Conservation (phyloP, 2,888 invertebrate species). For the Philopedon plagiatum region DNA sequence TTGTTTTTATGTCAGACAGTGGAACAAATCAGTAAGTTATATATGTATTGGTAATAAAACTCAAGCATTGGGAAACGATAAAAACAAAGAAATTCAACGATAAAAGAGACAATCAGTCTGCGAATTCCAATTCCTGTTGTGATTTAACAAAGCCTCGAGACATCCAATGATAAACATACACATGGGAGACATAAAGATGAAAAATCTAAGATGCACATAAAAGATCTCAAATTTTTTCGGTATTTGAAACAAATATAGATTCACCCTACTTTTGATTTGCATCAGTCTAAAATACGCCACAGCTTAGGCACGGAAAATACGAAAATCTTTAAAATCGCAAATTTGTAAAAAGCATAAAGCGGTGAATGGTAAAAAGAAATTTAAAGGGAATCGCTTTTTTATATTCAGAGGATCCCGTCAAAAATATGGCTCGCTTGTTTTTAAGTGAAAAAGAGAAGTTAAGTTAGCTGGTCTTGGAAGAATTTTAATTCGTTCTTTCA, state of each 20-base stretch:
- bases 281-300: conserved; percentile 12
- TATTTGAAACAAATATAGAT: conserved; percentile 22
- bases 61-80: conserved; percentile 9
- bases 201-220: conserved; percentile 16
- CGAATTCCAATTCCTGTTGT: conserved; percentile 15
- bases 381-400: conserved; percentile 9
- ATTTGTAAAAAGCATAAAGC: neutral
- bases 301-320: neutral
- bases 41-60: conserved; percentile 3
- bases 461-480: neutral
- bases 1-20: neutral
- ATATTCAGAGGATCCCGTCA: conserved; percentile 16
- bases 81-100: conserved; percentile 1
- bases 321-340: conserved; percentile 24
- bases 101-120: conserved; percentile 8
- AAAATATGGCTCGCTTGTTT: conserved; percentile 4
- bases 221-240: conserved; percentile 9
- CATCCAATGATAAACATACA: conserved; percentile 22
- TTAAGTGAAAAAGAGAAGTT: conserved; percentile 9
- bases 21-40: neutral
- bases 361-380: neutral
- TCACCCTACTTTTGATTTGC: conserved; percentile 25
- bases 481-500: neutral
- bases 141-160: conserved; percentile 12
- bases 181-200: conserved; percentile 22